Evolutionary conservation across 2,113 vertebrate species (phyloP), one percentile per base, ranked within the genome.

Genomic region (Gnathonemus echidnorhynchus): DNA sequence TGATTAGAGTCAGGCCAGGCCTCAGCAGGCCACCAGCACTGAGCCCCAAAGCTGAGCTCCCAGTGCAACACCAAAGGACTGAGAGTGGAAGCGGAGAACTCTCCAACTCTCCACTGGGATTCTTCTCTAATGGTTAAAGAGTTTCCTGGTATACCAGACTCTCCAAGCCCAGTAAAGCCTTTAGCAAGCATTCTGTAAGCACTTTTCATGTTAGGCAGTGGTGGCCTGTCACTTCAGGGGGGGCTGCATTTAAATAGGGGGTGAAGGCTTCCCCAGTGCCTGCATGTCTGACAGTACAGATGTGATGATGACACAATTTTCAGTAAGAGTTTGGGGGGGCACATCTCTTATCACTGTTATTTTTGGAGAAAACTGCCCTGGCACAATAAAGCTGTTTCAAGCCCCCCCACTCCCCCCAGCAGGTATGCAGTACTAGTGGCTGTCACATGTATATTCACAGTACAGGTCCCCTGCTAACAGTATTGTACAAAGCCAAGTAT

Each of bases 131-230:
- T 27, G 21, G 19, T 58, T 58, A 24, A 58, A 24, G 45, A 52
- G 77, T 83, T 70, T 13, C 50, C 50, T 39, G 35, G 11, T 88
- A 17, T 49, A 87, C 85, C 27, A 50, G 15, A 90, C 86, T 86
- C 48, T 77, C 58, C n/a, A 45, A 24, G 24, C 24, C 86, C 58
- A 80, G 27, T 90, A 62, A 56, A 87, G 89, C 48, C 85, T 77
- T 74, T 27, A 70, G 84, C 45, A 49, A 42, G 56, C 35, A 48
- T 56, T 11, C 70, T n/a, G 21, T 58, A 89, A 80, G 89, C 89
- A 85, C 77, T 84, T 89, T 70, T 80, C 45, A 39, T 17, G 86
- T 56, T 17, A 19, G 83, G 45, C 35, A 42, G 17, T 48, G 35
- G 58, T 48, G 3, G 50, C 77, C 21, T 56, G 31, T 84, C 77